phyloP scores from a whole-genome alignment of 1,140 invertebrate genomes.

The Plutomurus gul region DNA sequence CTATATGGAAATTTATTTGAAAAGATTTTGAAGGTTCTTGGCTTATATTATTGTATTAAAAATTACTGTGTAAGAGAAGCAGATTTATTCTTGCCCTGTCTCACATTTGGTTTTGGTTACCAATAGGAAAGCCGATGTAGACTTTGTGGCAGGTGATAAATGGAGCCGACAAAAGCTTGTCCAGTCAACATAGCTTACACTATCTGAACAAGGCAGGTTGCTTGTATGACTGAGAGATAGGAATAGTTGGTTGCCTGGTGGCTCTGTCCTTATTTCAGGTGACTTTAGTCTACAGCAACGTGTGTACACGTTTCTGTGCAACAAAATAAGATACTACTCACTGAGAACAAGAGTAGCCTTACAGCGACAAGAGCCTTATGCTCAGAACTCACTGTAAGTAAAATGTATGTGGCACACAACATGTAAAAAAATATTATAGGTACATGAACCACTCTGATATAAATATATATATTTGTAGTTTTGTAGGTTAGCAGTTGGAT shows the following conservation, averaged over 20 bases:
- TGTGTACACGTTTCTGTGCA: neutral
- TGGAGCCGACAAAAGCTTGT: slow-evolving; percentile 22
- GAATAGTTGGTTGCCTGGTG: neutral
- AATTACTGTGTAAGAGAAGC: neutral
- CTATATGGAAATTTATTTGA: neutral
- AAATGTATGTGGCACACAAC: too few relatives aligned
- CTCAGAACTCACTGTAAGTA: too few relatives aligned
- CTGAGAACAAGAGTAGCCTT: neutral
- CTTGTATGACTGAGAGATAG: neutral
- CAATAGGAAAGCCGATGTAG: neutral
- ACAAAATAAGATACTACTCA: neutral
- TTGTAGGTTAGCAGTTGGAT: too few relatives aligned
- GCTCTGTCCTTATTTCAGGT: slow-evolving; percentile 10
- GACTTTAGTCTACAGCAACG: neutral
- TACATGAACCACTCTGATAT: too few relatives aligned
- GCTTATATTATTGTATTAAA: neutral
- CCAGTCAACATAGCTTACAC: slow-evolving; percentile 17
- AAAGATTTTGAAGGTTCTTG: neutral
- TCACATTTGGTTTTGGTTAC: neutral
- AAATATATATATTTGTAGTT: too few relatives aligned
- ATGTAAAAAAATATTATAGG: too few relatives aligned
- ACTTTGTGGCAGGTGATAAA: slow-evolving; percentile 22
- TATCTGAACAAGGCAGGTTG: neutral
- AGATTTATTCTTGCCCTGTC: neutral
- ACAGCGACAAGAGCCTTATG: too few relatives aligned